These are phyloP conservation scores for Brevipalpus yothersi DNA, from an alignment of 1,140 invertebrate genomes.

Conservation along the genomic window DNA sequence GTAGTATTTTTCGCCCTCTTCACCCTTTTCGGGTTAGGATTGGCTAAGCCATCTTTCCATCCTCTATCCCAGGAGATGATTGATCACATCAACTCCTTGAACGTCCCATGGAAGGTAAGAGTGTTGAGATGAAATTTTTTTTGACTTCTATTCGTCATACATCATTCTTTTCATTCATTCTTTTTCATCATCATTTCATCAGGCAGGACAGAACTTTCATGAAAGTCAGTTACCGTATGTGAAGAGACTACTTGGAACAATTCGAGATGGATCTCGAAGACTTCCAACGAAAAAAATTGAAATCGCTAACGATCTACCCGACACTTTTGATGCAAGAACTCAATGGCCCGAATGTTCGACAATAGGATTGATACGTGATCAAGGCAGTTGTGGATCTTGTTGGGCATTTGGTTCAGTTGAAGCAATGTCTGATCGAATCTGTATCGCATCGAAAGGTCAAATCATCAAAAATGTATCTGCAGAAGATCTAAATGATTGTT, in stretches of 20 bases:
- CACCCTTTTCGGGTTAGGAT: no score
- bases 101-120: constrained; percentile 33
- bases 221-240: constrained; percentile 22
- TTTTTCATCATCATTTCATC: neutral
- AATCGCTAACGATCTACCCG: constrained; percentile 29
- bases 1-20: no score
- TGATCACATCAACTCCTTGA: constrained; percentile 25
- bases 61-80: constrained; percentile 15
- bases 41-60: neutral
- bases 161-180: neutral
- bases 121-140: neutral
- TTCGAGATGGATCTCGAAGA: constrained; percentile 19
- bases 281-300: neutral
- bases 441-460: constrained; percentile 51
- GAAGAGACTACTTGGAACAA: constrained; percentile 19
- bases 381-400: constrained; percentile 31
- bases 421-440: constrained; percentile 70
- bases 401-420: constrained; percentile 77
- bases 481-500: constrained; percentile 66
- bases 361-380: constrained; percentile 48
- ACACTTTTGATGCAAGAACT: constrained; percentile 48
- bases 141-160: neutral
- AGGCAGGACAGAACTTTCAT: neutral
- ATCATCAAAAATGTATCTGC: constrained; percentile 50
- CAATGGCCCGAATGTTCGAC: constrained; percentile 66